A percentile compares a stretch with the other conserved stretches of the same genome.
Evolutionary conservation across 1,140 invertebrate genomes (phyloP).

Genomic region (Trichogramma pretiosum): DNA sequence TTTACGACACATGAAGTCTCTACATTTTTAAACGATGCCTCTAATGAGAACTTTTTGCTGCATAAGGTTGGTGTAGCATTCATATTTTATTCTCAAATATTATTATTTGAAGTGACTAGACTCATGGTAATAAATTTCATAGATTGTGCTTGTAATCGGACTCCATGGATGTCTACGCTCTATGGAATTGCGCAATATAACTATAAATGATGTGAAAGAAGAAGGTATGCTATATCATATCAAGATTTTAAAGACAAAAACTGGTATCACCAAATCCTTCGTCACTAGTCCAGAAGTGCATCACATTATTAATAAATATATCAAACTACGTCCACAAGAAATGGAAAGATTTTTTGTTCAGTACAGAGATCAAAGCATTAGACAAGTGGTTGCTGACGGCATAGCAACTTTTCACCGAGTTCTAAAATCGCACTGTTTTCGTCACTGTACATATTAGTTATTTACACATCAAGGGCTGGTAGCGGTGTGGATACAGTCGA

Average conservation of each 20-base stretch:
- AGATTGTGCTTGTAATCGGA: neutral
- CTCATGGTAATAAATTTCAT: neutral
- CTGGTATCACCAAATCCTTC: neutral
- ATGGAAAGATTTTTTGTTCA: neutral
- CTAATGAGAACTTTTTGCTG: neutral
- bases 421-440: too few relatives aligned
- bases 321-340: neutral
- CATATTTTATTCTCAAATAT: neutral
- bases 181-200: neutral
- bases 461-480: too few relatives aligned
- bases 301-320: neutral
- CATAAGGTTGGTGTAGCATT: neutral
- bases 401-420: neutral
- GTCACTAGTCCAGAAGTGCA: neutral
- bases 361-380: neutral
- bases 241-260: neutral
- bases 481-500: too few relatives aligned
- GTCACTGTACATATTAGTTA: too few relatives aligned
- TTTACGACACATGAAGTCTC: neutral
- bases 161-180: neutral
- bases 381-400: neutral
- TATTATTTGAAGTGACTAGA: neutral
- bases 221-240: neutral
- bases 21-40: neutral
- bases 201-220: neutral